Conservation (phyloP, 2,888 invertebrate genomes). For the Mesochorus sp. region DNA sequence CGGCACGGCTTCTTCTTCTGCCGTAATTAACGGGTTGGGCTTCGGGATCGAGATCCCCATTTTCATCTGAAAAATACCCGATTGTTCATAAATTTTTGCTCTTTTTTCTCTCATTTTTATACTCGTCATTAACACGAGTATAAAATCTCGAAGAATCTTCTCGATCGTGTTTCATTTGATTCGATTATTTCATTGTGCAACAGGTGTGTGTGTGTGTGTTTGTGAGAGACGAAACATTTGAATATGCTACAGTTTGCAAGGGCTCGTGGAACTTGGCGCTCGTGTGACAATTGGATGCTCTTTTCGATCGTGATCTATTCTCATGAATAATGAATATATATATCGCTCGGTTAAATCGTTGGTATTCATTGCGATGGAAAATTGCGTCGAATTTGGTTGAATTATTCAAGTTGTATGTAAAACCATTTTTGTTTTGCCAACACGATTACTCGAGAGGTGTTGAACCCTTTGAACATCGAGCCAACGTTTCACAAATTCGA, state of each 20-base stretch:
- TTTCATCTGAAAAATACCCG: constrained; percentile 87
- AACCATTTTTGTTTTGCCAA: no score
- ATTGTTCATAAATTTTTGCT: background rate
- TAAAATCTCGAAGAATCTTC: background rate
- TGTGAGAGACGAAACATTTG: constrained; percentile 32
- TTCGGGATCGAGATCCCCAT: constrained; percentile 89
- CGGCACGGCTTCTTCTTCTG: constrained; percentile 95
- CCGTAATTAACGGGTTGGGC: constrained; percentile 94
- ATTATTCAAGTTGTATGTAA: no score
- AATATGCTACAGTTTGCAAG: constrained; percentile 17
- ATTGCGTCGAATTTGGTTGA: no score
- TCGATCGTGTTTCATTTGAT: background rate
- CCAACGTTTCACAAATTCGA: no score
- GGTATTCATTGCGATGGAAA: no score
- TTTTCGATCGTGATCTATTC: no score
- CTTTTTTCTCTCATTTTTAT: background rate
- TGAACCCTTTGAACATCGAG: no score
- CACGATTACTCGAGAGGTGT: no score
- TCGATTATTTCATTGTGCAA: background rate
- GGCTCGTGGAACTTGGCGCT: background rate
- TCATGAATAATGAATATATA: no score
- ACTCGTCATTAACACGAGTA: background rate
- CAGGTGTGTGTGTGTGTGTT: constrained; percentile 19
- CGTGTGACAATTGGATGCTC: no score
- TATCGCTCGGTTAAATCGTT: no score